These are phyloP conservation scores for Grammomys surdaster DNA, from an alignment of 2,113 vertebrate genomes.

Conservation along the genomic window DNA sequence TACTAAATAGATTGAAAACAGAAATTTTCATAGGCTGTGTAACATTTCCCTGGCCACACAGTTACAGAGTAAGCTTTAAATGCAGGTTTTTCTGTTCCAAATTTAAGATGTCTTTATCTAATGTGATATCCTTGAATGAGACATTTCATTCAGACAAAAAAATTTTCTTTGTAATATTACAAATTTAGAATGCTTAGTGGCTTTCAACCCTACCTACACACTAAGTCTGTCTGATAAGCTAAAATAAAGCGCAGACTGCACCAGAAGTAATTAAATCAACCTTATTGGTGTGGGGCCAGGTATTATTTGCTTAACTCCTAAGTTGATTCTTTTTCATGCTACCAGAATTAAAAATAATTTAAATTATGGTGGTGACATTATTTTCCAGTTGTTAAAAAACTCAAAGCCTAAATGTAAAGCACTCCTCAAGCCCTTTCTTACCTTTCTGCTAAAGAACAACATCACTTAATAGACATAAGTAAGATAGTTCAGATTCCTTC, in stretches of 20 bases:
- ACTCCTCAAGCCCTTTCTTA: slow-evolving; percentile 13
- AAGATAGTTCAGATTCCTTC: slow-evolving; percentile 51
- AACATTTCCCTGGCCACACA: slow-evolving; percentile 15
- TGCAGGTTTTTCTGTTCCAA: slow-evolving; percentile 30
- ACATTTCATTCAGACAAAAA: slow-evolving; percentile 29
- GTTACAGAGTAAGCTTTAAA: slow-evolving; percentile 46
- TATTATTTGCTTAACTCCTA: slow-evolving; percentile 53
- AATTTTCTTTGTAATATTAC: slow-evolving; percentile 44
- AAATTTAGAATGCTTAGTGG: slow-evolving; percentile 42
- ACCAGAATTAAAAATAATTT: slow-evolving; percentile 25
- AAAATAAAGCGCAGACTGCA: not conserved
- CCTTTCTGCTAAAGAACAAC: slow-evolving; percentile 29
- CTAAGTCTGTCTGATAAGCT: slow-evolving; percentile 24
- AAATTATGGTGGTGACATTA: slow-evolving; percentile 11
- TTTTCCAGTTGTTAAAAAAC: slow-evolving; percentile 34
- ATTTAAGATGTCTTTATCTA: slow-evolving; percentile 33
- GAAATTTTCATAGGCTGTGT: slow-evolving; percentile 1
- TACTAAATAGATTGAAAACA: slow-evolving; percentile 44
- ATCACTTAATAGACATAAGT: not conserved
- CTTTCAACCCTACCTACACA: slow-evolving; percentile 31
- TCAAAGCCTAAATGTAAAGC: slow-evolving; percentile 29
- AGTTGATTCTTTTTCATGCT: slow-evolving; percentile 34
- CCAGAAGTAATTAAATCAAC: slow-evolving; percentile 45
- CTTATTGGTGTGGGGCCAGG: not conserved
- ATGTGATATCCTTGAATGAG: slow-evolving; percentile 23